Base-by-base conservation (phyloP, 2,113 vertebrate genomes). In the Triplophysa rosa region DNA sequence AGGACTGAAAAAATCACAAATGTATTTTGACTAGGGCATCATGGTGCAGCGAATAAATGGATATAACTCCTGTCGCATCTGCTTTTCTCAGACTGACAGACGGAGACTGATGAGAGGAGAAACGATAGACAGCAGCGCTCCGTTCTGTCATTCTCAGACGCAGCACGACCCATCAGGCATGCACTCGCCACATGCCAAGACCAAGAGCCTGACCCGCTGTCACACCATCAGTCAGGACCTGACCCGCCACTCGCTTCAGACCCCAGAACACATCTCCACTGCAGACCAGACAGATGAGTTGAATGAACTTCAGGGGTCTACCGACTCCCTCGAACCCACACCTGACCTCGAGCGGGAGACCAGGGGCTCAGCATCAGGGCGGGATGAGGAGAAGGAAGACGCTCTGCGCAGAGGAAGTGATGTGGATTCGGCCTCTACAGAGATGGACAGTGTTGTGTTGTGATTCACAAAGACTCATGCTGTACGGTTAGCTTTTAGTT, bases 161-260 rank as follows among this genome's bases (percentile, higher is more conserved):
- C 19, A 14, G 1, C 83, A 82, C 21, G 56, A 65, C 64, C 23
- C 79, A 0, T 47, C 3, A 24, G 67, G 29, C 77, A 85, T 62
- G 70, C 84, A 26, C 0, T 37, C 45, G 1, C 10, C 45, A 3
- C 81, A 29, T 29, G 40, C 33, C 61, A 75, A 82, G 26, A 91
- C 81, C 14, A 87, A 84, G 33, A 79, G 86, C 1, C 70, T 92
- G 86, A 84, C 88, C 33, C 91, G 93, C 49, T 93, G 95, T 40
- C 95, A 94, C 86, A 95, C 94, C 0, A 88, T 17, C 85, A 81
- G 23, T 54, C 80, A 85, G 58, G 78, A 80, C 56, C 78, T 83
- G 72, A 69, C 67, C 33, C 29, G 49, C 13, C 26, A n/a, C 75
- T 75, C 58, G 1, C 58, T 3, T 0, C 63, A 1, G 42, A 69